These are phyloP conservation scores for Porites cylindrica DNA, from an alignment of 92 coral and sea anemone genomes.

Conservation along the genomic window DNA sequence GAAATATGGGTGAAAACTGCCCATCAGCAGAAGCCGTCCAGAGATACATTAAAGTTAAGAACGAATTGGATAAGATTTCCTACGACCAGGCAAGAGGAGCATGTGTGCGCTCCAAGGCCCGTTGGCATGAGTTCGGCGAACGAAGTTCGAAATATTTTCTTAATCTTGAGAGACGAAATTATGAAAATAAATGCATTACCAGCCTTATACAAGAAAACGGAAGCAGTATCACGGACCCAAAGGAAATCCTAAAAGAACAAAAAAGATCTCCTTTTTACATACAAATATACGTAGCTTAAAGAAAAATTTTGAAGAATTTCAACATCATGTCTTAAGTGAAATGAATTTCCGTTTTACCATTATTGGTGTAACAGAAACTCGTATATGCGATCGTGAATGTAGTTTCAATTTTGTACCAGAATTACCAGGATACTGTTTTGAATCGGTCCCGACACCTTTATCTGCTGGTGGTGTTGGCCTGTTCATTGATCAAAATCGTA, in stretches of 20 bases:
- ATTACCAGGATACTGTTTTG: too few relatives aligned
- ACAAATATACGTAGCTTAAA: too few relatives aligned
- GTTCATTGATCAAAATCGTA: too few relatives aligned
- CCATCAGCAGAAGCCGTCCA: neutral
- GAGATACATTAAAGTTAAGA: conserved; percentile 14
- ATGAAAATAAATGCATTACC: conserved; percentile 1
- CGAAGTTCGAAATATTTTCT: neutral
- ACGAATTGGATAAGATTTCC: conserved; percentile 28
- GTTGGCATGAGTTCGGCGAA: conserved; percentile 14
- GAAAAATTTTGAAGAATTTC: too few relatives aligned
- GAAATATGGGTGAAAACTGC: neutral
- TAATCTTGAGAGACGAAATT: neutral
- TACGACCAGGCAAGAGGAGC: neutral
- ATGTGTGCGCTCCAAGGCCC: conserved; percentile 26
- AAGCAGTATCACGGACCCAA: conserved; percentile 1
- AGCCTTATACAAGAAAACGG: neutral
- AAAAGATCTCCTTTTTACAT: neutral
- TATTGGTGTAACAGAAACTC: too few relatives aligned
- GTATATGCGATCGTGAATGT: too few relatives aligned
- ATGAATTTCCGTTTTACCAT: too few relatives aligned
- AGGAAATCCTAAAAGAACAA: conserved; percentile 9
- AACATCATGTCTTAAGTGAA: too few relatives aligned
- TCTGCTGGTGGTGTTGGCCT: too few relatives aligned
- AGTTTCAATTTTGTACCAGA: too few relatives aligned
- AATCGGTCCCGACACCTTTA: too few relatives aligned